Evolutionary conservation across 2,888 invertebrate genomes (phyloP), one percentile per base, ranked within the genome.

Genomic region (Leptinotarsa juncta): DNA sequence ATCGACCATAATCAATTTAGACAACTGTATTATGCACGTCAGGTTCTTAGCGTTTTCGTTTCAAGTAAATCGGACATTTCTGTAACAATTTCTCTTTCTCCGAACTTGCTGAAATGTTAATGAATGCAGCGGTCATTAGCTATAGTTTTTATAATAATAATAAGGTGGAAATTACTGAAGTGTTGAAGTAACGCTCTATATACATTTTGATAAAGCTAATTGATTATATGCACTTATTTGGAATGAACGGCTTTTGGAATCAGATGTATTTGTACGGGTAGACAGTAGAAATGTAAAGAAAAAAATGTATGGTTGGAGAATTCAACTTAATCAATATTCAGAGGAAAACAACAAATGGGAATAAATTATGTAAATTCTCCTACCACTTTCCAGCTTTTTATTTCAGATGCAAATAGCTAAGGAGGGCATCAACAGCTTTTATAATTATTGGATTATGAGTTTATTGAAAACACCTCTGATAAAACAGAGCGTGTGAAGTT

Each of bases 161-260:
- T 57, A 32, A 69, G 69, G 57, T 57, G 60, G 53, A 57, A 69
- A 60, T 32, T 53, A 23, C 49, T n/a, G 42, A 42, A 32, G 32
- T 57, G 26, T 68, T 55, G 7, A 57, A 16, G 69, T 50, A 60
- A 69, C 69, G 69, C 20, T 69, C 69, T 69, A 57, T 57, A 69
- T 69, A 57, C 48, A 57, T 14, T 20, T 57, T 69, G 69, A 57
- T 60, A 57, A 32, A 53, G 32, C 55, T 69, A 69, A 57, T 57
- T 57, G 57, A 69, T 57, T 60, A 67, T 50, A 62, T 62, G 62
- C 62, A 62, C 32, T 62, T 62, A n/a, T 62, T 62, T 62, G 16
- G 62, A 14, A 62, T 62, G n/a, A n/a, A 32, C n/a, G 16, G 62
- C 62, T 0, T 62, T 62, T 15, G 16, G 42, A 62, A 62, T 62